phyloP scores from a whole-genome alignment of 2,888 invertebrate species.

The Pollenia griseotomentosa region DNA sequence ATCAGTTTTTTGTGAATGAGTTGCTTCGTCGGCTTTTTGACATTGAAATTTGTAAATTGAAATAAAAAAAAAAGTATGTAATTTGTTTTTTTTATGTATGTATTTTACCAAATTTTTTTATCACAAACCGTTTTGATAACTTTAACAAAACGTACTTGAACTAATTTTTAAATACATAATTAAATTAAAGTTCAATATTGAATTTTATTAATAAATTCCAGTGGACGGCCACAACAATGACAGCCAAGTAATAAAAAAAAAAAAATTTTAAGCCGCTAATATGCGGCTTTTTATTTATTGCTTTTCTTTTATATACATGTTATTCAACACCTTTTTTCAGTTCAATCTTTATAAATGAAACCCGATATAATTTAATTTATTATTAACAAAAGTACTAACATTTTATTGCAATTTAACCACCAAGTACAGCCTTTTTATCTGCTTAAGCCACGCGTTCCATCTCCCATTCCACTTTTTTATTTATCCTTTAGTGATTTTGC shows the following conservation, averaged over 20 bases:
- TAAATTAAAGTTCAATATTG: slow-evolving; percentile 51
- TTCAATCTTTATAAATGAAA: slow-evolving; percentile 8
- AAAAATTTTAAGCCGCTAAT: slow-evolving; percentile 3
- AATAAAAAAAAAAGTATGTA: slow-evolving; percentile 10
- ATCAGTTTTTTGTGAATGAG: slow-evolving; percentile 51
- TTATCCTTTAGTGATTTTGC: slow-evolving; percentile 55
- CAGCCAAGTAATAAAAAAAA: slow-evolving; percentile 13
- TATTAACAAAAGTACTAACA: slow-evolving; percentile 5
- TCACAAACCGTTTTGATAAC: slow-evolving; percentile 54
- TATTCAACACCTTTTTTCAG: background rate
- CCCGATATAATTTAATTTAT: background rate
- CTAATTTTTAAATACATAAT: slow-evolving; percentile 21
- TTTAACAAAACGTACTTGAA: slow-evolving; percentile 54
- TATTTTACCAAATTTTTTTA: slow-evolving; percentile 40
- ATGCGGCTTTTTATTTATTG: slow-evolving; percentile 9
- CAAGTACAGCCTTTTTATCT: background rate
- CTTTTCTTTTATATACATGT: background rate
- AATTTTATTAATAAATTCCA: slow-evolving; percentile 43
- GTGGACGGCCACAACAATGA: slow-evolving; percentile 10
- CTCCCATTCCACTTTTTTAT: slow-evolving; percentile 26
- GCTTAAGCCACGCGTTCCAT: slow-evolving; percentile 46
- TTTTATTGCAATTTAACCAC: background rate
- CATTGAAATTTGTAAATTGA: slow-evolving; percentile 70
- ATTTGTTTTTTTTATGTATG: slow-evolving; percentile 42
- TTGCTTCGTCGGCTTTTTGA: slow-evolving; percentile 65